Percentiles rank a stretch among this genome's conserved stretches.
phyloP scores from a whole-genome alignment of 2,888 invertebrate species.

The Teleiodes luculella region DNA sequence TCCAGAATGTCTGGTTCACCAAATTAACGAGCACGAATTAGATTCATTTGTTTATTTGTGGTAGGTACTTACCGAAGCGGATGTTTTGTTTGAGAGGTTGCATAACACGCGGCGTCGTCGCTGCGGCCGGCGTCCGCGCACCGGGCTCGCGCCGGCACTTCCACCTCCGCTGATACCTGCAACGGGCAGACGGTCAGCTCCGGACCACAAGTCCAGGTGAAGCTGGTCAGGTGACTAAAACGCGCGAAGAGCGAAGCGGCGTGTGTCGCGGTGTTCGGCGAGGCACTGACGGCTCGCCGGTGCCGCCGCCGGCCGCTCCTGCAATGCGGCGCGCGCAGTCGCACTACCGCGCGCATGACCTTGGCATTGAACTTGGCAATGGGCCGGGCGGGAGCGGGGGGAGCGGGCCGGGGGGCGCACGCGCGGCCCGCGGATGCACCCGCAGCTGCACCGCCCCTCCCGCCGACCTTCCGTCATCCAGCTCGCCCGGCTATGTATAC shows the following conservation, averaged over 20 bases:
- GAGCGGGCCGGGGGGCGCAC: conserved; percentile 31
- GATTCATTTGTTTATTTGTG: conserved; percentile 19
- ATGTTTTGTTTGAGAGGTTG: conserved; percentile 49
- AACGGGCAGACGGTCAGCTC: conserved; percentile 26
- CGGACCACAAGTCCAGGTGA: neutral
- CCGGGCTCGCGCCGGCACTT: conserved; percentile 40
- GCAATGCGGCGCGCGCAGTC: conserved; percentile 84
- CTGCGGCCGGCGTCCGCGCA: conserved; percentile 34
- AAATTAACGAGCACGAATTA: conserved; percentile 3
- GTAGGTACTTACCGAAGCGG: conserved; percentile 53
- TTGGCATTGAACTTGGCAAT: conserved; percentile 90
- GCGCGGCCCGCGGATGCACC: conserved; percentile 59
- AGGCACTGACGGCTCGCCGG: conserved; percentile 65
- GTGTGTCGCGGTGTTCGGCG: conserved; percentile 60
- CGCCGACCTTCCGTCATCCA: conserved; percentile 52
- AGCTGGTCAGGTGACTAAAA: conserved; percentile 41
- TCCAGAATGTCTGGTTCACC: neutral
- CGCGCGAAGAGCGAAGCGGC: conserved; percentile 48
- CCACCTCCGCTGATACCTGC: conserved; percentile 34
- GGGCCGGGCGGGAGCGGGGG: conserved; percentile 59
- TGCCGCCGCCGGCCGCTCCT: conserved; percentile 74
- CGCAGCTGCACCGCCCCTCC: conserved; percentile 71
- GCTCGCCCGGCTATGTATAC: conserved; percentile 33
- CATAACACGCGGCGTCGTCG: conserved; percentile 48
- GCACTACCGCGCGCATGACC: conserved; percentile 83